phyloP scores from a whole-genome alignment of 2,888 invertebrate genomes.

The Eupelmus urozonus region DNA sequence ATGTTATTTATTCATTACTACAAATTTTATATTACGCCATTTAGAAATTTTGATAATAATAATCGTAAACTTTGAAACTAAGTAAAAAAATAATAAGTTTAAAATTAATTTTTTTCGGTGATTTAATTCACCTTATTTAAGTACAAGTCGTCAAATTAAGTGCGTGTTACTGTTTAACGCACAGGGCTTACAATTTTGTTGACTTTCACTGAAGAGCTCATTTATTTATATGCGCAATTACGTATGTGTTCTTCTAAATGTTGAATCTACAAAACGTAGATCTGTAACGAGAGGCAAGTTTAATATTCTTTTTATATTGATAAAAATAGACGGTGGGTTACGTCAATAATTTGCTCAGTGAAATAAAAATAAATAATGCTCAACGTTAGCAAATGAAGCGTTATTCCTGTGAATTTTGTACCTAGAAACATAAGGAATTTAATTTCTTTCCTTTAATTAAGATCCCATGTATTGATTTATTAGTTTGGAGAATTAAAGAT shows the following conservation, averaged over 20 bases:
- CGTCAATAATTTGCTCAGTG: slow-evolving; percentile 19
- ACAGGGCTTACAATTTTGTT: slow-evolving; percentile 3
- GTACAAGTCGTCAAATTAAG: neutral
- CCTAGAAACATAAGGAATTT: slow-evolving; percentile 48
- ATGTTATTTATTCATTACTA: no score
- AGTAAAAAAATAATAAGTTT: neutral
- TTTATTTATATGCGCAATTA: neutral
- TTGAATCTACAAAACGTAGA: neutral
- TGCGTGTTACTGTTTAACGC: neutral
- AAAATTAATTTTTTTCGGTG: neutral
- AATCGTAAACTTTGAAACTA: neutral
- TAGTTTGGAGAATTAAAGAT: slow-evolving; percentile 57
- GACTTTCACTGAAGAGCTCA: neutral
- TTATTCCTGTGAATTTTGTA: slow-evolving; percentile 39
- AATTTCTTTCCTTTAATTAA: slow-evolving; percentile 41
- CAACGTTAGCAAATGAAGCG: slow-evolving; percentile 10
- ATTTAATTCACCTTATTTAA: neutral
- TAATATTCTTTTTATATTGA: slow-evolving; percentile 13
- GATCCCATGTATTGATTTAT: slow-evolving; percentile 50
- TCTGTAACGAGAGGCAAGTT: slow-evolving; percentile 13
- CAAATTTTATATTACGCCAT: no score
- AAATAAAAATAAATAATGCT: slow-evolving; percentile 26
- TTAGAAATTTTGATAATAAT: neutral
- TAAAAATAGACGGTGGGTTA: slow-evolving; percentile 10
- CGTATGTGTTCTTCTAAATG: neutral